Percentiles rank a stretch among this genome's conserved stretches.
These are phyloP conservation scores for Pygocentrus nattereri DNA, from an alignment of 2,797 vertebrate species.

Conservation along the genomic window DNA sequence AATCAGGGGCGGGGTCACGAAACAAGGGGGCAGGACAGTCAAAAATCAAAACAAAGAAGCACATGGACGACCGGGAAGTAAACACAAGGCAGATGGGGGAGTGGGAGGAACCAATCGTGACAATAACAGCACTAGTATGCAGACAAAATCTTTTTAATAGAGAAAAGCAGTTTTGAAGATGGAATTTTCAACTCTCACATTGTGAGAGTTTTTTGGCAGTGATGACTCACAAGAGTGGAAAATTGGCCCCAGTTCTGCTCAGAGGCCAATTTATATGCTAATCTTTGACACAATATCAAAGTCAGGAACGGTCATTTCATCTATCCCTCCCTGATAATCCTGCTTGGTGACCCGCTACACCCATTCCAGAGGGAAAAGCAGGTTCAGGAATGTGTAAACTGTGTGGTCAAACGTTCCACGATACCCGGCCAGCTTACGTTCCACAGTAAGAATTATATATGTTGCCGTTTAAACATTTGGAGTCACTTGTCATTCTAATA, in stretches of 20 bases:
- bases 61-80: too few relatives aligned
- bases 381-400: neutral
- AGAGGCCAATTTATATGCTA: neutral
- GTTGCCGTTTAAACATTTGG: neutral
- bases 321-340: neutral
- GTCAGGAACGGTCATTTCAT: neutral
- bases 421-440: neutral
- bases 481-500: too few relatives aligned
- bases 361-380: neutral
- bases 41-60: too few relatives aligned
- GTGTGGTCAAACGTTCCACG: too few relatives aligned
- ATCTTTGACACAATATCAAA: constrained; percentile 3
- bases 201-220: neutral
- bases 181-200: neutral
- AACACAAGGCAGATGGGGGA: too few relatives aligned
- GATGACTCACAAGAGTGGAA: neutral
- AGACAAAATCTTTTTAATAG: neutral
- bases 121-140: neutral
- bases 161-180: neutral
- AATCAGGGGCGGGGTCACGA: too few relatives aligned
- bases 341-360: neutral
- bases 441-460: neutral
- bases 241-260: neutral
- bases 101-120: too few relatives aligned
- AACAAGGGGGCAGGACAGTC: too few relatives aligned